A percentile compares a stretch with the other conserved stretches of the same genome.
Conservation (phyloP, 2,888 invertebrate species). For the Ennomos quercinarius region DNA sequence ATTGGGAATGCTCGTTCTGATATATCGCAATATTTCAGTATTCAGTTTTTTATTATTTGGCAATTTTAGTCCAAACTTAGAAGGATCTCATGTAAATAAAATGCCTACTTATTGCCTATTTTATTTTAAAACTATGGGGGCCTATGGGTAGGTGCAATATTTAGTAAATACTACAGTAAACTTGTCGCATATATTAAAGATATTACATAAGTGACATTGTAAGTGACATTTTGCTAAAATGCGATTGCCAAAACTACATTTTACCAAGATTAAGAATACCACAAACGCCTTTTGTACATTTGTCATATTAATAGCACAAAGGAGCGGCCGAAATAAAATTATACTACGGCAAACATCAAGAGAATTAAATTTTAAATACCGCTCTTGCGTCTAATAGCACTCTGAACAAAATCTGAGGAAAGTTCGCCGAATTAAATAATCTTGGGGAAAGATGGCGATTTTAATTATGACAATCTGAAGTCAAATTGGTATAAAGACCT, state of each 20-base stretch:
- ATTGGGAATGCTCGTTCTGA: too few species aligned
- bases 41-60: too few species aligned
- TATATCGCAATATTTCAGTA: too few species aligned
- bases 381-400: slow-evolving; percentile 46
- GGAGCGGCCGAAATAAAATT: slow-evolving; percentile 57
- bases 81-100: too few species aligned
- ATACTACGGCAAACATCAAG: slow-evolving; percentile 51
- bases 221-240: too few species aligned
- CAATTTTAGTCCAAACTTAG: too few species aligned
- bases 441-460: slow-evolving; percentile 44
- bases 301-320: slow-evolving; percentile 57
- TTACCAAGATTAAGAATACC: slow-evolving; percentile 51
- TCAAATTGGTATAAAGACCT: slow-evolving; percentile 4
- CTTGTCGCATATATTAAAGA: too few species aligned
- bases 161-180: too few species aligned
- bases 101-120: too few species aligned
- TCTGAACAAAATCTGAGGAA: slow-evolving; percentile 39
- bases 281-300: slow-evolving; percentile 50
- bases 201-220: too few species aligned
- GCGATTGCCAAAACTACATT: slow-evolving; percentile 21
- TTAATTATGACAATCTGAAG: slow-evolving; percentile 46
- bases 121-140: too few species aligned
- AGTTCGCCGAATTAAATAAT: slow-evolving; percentile 45
- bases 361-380: slow-evolving; percentile 54
- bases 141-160: too few species aligned